Conservation (phyloP, 2,113 vertebrate genomes). For the Caranx ignobilis region DNA sequence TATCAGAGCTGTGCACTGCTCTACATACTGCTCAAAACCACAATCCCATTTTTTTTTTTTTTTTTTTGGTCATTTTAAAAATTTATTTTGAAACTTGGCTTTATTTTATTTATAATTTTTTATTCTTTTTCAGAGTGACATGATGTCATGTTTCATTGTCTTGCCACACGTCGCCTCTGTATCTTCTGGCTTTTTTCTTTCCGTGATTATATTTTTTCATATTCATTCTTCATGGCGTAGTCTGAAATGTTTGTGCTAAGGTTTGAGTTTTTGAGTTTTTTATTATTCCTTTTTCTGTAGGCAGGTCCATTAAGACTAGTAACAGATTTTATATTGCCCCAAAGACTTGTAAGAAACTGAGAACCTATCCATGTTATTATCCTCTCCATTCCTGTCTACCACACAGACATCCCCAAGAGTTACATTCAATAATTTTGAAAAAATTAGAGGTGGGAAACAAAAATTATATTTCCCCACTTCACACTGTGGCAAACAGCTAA, state of each 20-base stretch:
- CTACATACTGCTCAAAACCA: conserved; percentile 50
- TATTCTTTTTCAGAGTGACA: conserved; percentile 17
- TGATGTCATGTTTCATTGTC: conserved; percentile 15
- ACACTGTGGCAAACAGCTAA: conserved; percentile 31
- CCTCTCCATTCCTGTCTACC: conserved; percentile 40
- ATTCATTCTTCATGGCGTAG: conserved; percentile 22
- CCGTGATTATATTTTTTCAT: conserved; percentile 8
- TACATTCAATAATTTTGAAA: conserved; percentile 56
- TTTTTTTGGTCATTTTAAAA: conserved; percentile 31
- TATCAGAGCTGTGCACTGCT: conserved; percentile 51
- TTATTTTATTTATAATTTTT: conserved; percentile 34
- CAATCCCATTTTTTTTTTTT: conserved; percentile 35
- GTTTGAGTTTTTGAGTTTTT: conserved; percentile 30
- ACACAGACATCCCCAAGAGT: conserved; percentile 57
- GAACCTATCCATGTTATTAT: conserved; percentile 55
- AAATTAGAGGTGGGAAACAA: conserved; percentile 44
- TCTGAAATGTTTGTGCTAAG: conserved; percentile 13
- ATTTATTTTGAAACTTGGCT: conserved; percentile 31
- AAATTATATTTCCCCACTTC: conserved; percentile 33
- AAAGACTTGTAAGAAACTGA: conserved; percentile 44
- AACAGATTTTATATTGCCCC: conserved; percentile 57
- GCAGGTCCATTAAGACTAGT: conserved; percentile 45
- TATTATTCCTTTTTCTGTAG: conserved; percentile 29
- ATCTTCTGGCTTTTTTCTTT: not conserved
- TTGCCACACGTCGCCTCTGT: conserved; percentile 6